Percentiles rank a stretch among this genome's conserved stretches.
Conservation (phyloP, 2,888 invertebrate genomes). For the Venusia cambrica region DNA sequence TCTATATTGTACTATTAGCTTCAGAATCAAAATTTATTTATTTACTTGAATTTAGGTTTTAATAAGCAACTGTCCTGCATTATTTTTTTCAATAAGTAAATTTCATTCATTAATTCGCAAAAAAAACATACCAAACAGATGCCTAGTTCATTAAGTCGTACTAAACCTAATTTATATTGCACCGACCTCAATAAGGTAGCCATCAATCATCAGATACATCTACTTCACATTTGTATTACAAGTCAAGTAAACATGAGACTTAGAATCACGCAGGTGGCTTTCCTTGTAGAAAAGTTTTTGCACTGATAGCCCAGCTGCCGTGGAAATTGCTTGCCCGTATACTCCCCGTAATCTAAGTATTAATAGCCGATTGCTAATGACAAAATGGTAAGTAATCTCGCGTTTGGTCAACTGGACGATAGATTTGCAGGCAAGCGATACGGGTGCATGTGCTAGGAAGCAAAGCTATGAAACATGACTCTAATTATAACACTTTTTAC, state of each 20-base stretch:
- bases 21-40: too few species aligned
- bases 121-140: too few species aligned
- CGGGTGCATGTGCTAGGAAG: constrained; percentile 59
- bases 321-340: constrained; percentile 78
- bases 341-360: constrained; percentile 71
- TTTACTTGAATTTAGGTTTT: too few species aligned
- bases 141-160: constrained; percentile 1
- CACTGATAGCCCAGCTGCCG: constrained; percentile 69
- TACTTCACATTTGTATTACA: constrained; percentile 16
- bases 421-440: constrained; percentile 60
- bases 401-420: constrained; percentile 69
- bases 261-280: constrained; percentile 62
- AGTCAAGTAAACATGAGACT: constrained; percentile 14
- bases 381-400: constrained; percentile 60
- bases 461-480: constrained; percentile 3
- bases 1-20: too few species aligned
- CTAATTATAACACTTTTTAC: constrained; percentile 9
- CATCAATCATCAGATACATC: constrained; percentile 13
- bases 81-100: too few species aligned
- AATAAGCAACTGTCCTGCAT: too few species aligned
- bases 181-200: constrained; percentile 2
- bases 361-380: constrained; percentile 76
- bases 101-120: too few species aligned
- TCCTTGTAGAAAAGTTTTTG: constrained; percentile 72
- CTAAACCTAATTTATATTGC: constrained; percentile 9